These are phyloP conservation scores for Apodemia zela DNA, from an alignment of 2,888 invertebrate genomes.

Conservation along the genomic window DNA sequence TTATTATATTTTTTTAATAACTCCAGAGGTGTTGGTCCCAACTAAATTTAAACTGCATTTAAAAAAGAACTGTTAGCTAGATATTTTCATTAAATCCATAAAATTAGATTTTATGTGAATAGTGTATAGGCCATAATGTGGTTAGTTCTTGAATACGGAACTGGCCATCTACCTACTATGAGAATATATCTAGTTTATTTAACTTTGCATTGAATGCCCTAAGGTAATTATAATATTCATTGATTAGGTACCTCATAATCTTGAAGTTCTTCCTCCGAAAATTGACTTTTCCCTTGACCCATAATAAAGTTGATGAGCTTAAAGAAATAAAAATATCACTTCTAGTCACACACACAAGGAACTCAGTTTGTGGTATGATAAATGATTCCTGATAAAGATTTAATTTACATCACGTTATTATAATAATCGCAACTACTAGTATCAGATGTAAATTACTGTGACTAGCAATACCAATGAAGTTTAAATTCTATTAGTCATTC, in stretches of 20 bases:
- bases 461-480: not conserved
- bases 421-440: too few species aligned
- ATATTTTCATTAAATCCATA: too few species aligned
- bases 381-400: not conserved
- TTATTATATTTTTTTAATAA: not conserved
- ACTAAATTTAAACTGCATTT: too few species aligned
- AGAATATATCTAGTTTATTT: not conserved
- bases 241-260: conserved; percentile 88
- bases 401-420: too few species aligned
- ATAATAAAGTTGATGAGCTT: conserved; percentile 55
- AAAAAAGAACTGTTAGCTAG: too few species aligned
- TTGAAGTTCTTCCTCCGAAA: conserved; percentile 92
- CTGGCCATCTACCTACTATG: not conserved
- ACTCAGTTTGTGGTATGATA: not conserved
- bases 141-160: too few species aligned
- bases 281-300: conserved; percentile 92
- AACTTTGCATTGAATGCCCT: not conserved
- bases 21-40: not conserved
- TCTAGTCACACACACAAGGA: not conserved
- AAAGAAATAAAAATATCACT: not conserved
- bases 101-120: not conserved
- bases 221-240: not conserved
- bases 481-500: too few species aligned
- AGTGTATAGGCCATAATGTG: not conserved
- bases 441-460: too few species aligned